Base-by-base conservation (phyloP, 92 coral and sea anemone species). In the Heteractis magnifica region DNA sequence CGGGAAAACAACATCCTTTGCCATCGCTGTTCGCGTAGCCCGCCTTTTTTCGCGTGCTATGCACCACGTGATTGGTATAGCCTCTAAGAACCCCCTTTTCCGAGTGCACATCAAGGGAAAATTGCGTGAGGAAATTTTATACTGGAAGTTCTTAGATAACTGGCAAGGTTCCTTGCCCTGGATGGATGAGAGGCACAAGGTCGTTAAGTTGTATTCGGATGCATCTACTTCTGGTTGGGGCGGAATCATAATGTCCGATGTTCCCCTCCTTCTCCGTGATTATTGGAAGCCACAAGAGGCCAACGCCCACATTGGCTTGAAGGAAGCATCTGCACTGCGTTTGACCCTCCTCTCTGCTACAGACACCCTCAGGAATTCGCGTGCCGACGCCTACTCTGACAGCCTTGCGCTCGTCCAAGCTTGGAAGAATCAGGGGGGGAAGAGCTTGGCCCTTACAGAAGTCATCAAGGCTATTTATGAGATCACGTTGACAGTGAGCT, bases 201-300 rank as follows among this genome's bases (percentile, higher is more conserved):
- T 70, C 15, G 71, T 87, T 56, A 12, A 52, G 77, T 65, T 79
- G 53, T 68, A 23, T 77, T 77, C 52, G 23, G 84, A 83, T 71
- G 90, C 90, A 7, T 87, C 84, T 13, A 82, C 83, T 50, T 80
- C 72, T 8, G 90, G 87, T 23, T 87, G 90, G 90, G 87, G 84
- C 13, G 83, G 80, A 12, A 8, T 70, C 16, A 82, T 65, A 71
- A 53, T 78, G 11, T 64, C 48, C 56, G 19, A 34, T 13, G 51
- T 49, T 6, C 53, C 49, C 10, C 72, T 26, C 49, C 8, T 84
- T 80, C n/a, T 83, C 44, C 88, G 88, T 14, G 88, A 83, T 52
- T 88, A 71, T 68, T 88, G 88, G 88, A 18, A 10, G 18, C 19
- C 21, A 4, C 70, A 52, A 1, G 26, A 6, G 15, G 10, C 10